Conservation (phyloP, 1,140 invertebrate species). For the Sycophaga agraensis region DNA sequence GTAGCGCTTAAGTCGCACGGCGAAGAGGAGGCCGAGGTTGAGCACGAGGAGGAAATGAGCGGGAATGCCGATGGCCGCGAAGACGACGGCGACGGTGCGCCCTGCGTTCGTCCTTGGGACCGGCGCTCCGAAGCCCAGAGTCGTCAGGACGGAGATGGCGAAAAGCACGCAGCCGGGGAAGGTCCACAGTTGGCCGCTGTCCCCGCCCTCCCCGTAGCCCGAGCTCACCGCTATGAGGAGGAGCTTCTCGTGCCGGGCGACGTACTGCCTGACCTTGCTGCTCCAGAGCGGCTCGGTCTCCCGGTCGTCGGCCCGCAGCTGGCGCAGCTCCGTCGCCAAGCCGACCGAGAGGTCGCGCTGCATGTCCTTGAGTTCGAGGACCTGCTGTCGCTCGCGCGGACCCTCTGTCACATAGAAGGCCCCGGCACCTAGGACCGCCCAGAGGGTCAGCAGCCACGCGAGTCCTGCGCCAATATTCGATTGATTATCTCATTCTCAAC, state of each 20-base stretch:
- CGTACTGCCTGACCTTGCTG: conserved; percentile 57
- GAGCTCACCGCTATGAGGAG: conserved; percentile 58
- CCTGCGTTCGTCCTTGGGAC: conserved; percentile 63
- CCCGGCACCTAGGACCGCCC: conserved; percentile 62
- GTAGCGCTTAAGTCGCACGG: conserved; percentile 57
- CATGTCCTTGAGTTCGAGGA: conserved; percentile 52
- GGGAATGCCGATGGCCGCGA: conserved; percentile 64
- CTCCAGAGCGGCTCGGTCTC: conserved; percentile 57
- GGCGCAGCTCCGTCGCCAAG: conserved; percentile 59
- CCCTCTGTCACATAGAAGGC: conserved; percentile 64
- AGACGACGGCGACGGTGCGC: conserved; percentile 61
- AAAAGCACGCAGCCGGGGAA: conserved; percentile 66
- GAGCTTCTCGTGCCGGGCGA: conserved; percentile 58
- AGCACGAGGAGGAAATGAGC: conserved; percentile 65
- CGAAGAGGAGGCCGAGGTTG: conserved; percentile 63
- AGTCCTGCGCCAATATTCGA: too few species aligned
- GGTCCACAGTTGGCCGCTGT: conserved; percentile 61
- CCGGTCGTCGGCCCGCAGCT: conserved; percentile 49
- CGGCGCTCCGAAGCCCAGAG: conserved; percentile 66
- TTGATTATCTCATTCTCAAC: too few species aligned
- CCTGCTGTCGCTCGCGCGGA: conserved; percentile 59
- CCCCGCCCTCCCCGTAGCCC: conserved; percentile 60
- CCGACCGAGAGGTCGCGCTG: conserved; percentile 58
- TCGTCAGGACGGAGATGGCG: conserved; percentile 63
- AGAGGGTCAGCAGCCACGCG: conserved; percentile 57